phyloP scores from a whole-genome alignment of 2,888 invertebrate species.

The Cerastoderma edule region DNA sequence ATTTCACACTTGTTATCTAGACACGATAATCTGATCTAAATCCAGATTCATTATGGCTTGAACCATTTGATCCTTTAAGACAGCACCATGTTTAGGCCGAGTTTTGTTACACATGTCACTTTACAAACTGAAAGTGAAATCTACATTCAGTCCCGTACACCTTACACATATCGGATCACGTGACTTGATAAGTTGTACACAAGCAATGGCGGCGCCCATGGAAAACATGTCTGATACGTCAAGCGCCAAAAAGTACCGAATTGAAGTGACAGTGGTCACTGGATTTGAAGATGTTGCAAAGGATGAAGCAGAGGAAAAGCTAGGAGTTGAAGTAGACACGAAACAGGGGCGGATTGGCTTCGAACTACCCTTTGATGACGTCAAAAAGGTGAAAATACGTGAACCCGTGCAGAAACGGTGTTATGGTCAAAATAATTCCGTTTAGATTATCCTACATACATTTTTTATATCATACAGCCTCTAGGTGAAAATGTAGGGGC shows the following conservation, averaged over 20 bases:
- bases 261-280: slow-evolving; percentile 84
- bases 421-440: too few species aligned
- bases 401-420: too few species aligned
- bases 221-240: slow-evolving; percentile 15
- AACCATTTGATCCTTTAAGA: background rate
- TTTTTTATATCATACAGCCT: too few species aligned
- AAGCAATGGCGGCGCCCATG: slow-evolving; percentile 74
- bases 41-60: too few species aligned
- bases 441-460: too few species aligned
- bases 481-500: too few species aligned
- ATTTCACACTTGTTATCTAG: background rate
- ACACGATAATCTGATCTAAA: background rate
- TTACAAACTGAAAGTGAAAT: slow-evolving; percentile 59
- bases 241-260: slow-evolving; percentile 29
- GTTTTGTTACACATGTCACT: background rate
- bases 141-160: slow-evolving; percentile 25
- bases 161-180: slow-evolving; percentile 56
- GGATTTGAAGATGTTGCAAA: slow-evolving; percentile 84
- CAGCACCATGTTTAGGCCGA: background rate
- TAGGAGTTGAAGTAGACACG: slow-evolving; percentile 68
- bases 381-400: slow-evolving; percentile 75
- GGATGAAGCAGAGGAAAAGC: slow-evolving; percentile 82
- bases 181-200: slow-evolving; percentile 46
- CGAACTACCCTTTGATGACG: slow-evolving; percentile 64
- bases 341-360: slow-evolving; percentile 81